A percentile compares a stretch with the other conserved stretches of the same genome.
Conservation (phyloP, 2,888 invertebrate genomes). For the Zootermopsis nevadensis region DNA sequence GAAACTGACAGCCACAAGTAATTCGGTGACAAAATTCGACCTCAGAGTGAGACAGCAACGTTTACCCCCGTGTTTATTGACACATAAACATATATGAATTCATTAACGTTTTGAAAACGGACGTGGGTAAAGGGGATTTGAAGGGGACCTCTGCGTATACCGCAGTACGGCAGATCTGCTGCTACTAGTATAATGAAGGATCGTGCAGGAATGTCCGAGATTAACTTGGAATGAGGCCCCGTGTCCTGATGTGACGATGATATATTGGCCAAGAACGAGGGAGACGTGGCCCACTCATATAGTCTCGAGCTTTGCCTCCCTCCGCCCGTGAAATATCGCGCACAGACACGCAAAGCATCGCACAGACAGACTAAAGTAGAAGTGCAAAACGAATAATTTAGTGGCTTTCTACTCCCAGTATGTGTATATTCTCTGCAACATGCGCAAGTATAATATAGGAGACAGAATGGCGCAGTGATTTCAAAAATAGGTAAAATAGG, state of each 20-base stretch:
- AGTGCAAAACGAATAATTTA: conserved; percentile 40
- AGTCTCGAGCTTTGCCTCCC: conserved; percentile 31
- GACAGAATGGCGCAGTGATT: conserved; percentile 11
- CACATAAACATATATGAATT: no score
- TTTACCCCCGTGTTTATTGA: no score
- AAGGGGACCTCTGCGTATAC: conserved; percentile 25
- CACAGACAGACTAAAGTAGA: conserved; percentile 32
- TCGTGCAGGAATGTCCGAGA: conserved; percentile 50
- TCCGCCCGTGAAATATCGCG: conserved; percentile 45
- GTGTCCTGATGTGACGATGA: conserved; percentile 49
- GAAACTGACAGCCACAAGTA: no score
- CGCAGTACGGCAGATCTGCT: conserved; percentile 45
- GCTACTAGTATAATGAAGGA: conserved; percentile 43
- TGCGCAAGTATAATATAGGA: not conserved
- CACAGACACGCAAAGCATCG: conserved; percentile 43
- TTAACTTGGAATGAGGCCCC: conserved; percentile 46
- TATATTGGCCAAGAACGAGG: conserved; percentile 46
- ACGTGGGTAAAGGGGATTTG: no score
- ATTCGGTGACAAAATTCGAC: no score
- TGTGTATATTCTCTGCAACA: not conserved
- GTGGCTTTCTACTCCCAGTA: conserved; percentile 24
- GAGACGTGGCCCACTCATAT: conserved; percentile 47
- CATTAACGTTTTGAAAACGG: no score
- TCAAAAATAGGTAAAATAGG: conserved; percentile 8
- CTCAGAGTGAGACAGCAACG: no score